A percentile compares a stretch with the other conserved stretches of the same genome.
Evolutionary conservation across 35 echinoderm and acorn worm species (phyloP).

Genomic region (Chiridota heheva): DNA sequence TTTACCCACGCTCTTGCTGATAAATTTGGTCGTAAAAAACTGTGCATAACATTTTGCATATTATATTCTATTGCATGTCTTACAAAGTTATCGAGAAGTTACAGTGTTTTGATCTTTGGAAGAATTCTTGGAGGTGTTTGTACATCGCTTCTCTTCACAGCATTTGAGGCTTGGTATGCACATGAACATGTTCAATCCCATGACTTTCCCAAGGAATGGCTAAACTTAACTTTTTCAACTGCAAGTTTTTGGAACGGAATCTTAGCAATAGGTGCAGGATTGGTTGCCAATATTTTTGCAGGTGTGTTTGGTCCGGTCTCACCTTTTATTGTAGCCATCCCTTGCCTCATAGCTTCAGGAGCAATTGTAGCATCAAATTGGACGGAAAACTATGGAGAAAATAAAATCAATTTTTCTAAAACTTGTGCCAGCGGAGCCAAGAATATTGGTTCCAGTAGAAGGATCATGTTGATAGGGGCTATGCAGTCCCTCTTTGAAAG

Average conservation of each 20-base stretch:
- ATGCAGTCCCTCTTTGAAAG: constrained; percentile 97
- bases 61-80: constrained; percentile 94
- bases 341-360: constrained; percentile 78
- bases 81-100: constrained; percentile 78
- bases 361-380: constrained; percentile 71
- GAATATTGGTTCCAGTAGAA: constrained; percentile 60
- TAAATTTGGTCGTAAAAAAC: constrained; percentile 84
- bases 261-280: constrained; percentile 77
- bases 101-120: constrained; percentile 78
- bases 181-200: constrained; percentile 93
- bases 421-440: constrained; percentile 76
- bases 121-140: constrained; percentile 89
- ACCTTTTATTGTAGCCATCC: constrained; percentile 92
- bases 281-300: constrained; percentile 82
- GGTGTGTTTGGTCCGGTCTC: constrained; percentile 79
- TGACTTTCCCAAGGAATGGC: constrained; percentile 98
- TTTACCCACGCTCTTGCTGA: constrained; percentile 73
- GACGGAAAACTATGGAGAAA: constrained; percentile 86
- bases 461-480: constrained; percentile 81
- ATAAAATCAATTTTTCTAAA: constrained; percentile 67
- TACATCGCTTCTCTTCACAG: constrained; percentile 89
- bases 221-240: constrained; percentile 78
- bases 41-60: constrained; percentile 93
- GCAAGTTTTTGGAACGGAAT: constrained; percentile 95
- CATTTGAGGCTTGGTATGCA: constrained; percentile 96